Conservation (phyloP, 2,113 vertebrate genomes). For the Ceyx melanurus region DNA sequence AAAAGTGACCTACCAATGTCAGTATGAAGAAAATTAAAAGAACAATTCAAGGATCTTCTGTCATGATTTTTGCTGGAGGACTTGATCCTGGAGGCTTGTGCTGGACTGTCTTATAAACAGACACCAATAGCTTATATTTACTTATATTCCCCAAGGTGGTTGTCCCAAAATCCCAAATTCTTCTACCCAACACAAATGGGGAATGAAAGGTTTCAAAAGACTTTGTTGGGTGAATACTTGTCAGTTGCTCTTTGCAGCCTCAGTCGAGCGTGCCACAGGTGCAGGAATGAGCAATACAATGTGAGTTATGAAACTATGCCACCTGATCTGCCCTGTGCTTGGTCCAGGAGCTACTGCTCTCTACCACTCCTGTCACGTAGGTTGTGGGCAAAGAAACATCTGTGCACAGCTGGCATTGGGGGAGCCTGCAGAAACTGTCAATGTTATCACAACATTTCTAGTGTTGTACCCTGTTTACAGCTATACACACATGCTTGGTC, state of each 20-base stretch:
- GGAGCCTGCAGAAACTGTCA: background rate
- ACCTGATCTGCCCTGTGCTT: background rate
- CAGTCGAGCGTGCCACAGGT: background rate
- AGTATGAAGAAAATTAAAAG: background rate
- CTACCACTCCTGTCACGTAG: background rate
- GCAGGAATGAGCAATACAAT: background rate
- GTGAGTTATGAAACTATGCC: background rate
- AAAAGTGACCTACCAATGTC: background rate
- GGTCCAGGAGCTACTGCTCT: background rate
- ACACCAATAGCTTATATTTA: background rate
- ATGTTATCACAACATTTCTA: background rate
- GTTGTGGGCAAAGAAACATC: background rate
- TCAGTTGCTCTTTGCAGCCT: background rate
- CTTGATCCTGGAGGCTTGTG: background rate
- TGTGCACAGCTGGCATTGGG: background rate
- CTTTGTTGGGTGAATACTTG: background rate
- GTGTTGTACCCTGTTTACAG: background rate
- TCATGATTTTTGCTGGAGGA: background rate
- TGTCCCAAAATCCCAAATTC: background rate
- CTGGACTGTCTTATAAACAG: background rate
- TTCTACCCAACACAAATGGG: background rate
- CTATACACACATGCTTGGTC: background rate
- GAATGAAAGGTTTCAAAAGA: background rate
- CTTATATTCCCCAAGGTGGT: background rate
- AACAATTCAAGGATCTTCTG: background rate